Conservation (phyloP, 2,888 invertebrate genomes). For the Nyleta sp. region DNA sequence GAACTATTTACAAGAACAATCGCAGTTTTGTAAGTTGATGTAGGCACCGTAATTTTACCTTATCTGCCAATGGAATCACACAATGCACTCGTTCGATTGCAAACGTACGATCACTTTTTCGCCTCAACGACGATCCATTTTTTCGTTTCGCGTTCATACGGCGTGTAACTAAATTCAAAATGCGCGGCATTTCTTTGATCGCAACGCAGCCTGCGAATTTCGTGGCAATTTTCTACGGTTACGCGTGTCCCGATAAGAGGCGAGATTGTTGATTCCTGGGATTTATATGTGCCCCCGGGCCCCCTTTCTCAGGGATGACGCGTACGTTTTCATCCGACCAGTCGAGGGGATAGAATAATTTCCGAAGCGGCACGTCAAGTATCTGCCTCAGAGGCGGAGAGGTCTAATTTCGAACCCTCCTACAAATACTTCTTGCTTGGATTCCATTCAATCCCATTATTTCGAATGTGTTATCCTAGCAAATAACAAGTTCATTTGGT, state of each 20-base stretch:
- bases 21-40: too few species aligned
- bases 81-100: too few species aligned
- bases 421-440: conserved; percentile 40
- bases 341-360: conserved; percentile 57
- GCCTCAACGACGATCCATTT: too few species aligned
- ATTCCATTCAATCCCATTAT: conserved; percentile 43
- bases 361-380: conserved; percentile 54
- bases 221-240: conserved; percentile 53
- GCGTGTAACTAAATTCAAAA: conserved; percentile 38
- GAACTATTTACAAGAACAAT: too few species aligned
- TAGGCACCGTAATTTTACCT: too few species aligned
- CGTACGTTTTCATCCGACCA: conserved; percentile 40
- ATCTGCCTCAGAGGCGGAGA: conserved; percentile 54
- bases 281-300: conserved; percentile 58
- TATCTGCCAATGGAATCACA: too few species aligned
- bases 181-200: conserved; percentile 38
- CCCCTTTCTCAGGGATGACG: conserved; percentile 52
- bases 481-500: conserved; percentile 10
- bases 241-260: conserved; percentile 52
- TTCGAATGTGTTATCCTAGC: conserved; percentile 26
- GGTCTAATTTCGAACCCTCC: conserved; percentile 55
- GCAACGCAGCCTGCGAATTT: conserved; percentile 32
- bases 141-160: too few species aligned
- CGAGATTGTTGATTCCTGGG: conserved; percentile 59
- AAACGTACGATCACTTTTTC: too few species aligned